Evolutionary conservation across 2,113 vertebrate genomes (phyloP).

Genomic region (Lampris incognitus): DNA sequence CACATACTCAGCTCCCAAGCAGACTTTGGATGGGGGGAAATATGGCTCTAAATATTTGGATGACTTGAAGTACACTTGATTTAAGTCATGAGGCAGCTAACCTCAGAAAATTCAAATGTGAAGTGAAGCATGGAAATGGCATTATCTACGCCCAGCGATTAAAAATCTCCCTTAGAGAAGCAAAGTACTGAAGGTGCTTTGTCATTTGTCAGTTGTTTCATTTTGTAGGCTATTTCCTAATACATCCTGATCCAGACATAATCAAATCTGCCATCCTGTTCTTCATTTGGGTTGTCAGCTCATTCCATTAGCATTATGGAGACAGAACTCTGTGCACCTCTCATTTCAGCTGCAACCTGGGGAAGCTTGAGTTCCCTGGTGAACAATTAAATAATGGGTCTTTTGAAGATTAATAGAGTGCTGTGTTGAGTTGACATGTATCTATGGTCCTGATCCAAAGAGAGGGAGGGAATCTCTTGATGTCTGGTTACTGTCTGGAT

Average conservation of each 20-base stretch:
- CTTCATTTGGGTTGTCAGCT: slow-evolving; percentile 58
- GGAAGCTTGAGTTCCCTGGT: slow-evolving; percentile 49
- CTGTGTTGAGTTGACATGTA: slow-evolving; percentile 39
- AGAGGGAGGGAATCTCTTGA: slow-evolving; percentile 34
- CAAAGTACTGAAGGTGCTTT: neutral
- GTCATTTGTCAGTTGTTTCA: slow-evolving; percentile 2
- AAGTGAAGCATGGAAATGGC: too few species aligned
- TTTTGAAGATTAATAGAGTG: slow-evolving; percentile 75
- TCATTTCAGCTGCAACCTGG: slow-evolving; percentile 69
- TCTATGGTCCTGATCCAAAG: slow-evolving; percentile 35
- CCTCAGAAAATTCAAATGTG: too few species aligned
- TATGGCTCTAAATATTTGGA: slow-evolving; percentile 26
- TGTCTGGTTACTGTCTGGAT: slow-evolving; percentile 19
- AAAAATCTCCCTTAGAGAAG: too few species aligned
- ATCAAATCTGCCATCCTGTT: slow-evolving; percentile 63
- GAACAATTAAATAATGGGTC: slow-evolving; percentile 68
- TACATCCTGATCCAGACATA: slow-evolving; percentile 48
- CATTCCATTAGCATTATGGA: slow-evolving; percentile 78
- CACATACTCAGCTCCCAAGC: slow-evolving; percentile 35
- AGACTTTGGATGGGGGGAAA: slow-evolving; percentile 25
- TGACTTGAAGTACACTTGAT: slow-evolving; percentile 25
- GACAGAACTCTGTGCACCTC: slow-evolving; percentile 48
- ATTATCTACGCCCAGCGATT: too few species aligned
- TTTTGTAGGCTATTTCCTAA: slow-evolving; percentile 37
- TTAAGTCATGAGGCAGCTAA: slow-evolving; percentile 42